Evolutionary conservation across 2,888 invertebrate species (phyloP), one percentile per base, ranked within the genome.

Genomic region (Meghimatium bilineatum): DNA sequence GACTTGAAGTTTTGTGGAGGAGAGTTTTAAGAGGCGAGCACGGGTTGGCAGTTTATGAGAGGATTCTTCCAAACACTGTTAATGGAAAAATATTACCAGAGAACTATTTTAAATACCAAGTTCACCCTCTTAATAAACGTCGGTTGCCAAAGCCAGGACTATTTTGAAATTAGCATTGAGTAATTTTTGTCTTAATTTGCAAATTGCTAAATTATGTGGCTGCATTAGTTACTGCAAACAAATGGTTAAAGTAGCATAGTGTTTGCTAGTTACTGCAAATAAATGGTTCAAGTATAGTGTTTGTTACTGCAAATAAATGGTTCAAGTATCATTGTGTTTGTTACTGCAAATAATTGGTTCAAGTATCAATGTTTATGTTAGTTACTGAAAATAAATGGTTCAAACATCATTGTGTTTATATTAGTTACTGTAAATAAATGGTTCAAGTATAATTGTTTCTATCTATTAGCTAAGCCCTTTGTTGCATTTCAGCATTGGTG

Each of bases 1-100:
- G 90, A 49, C 85, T 89, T 56, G 88, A 89, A 83, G 85, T 90
- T 32, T 77, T 92, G 34, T 90, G 89, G 86, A 85, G 89, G 17
- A 87, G 88, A 80, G 81, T 88, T 81, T 77, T 92, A 10, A 90
- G 89, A 85, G 90, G 90, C 36, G 82, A 88, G 36, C 80, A 86
- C 74, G 79, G 82, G 38, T 79, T 91, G 29, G 87, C 88, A 26
- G 85, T 87, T 20, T 90, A 88, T 87, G 89, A 90, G 67, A 88
- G 90, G 75, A 87, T 91, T 66, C 69, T 90, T 34, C 85, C 85
- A 23, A 82, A 81, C 52, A 85, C 87, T 20, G 71, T 82, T 26
- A 56, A 87, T 36, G 82, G 85, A 2, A 85, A 85, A 74, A 84
- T 88, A 60, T 74, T 88, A 60, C 86, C 85, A 38, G 17, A 74